These are phyloP conservation scores for Marmota monax DNA, from an alignment of 2,113 vertebrate species.

Conservation along the genomic window DNA sequence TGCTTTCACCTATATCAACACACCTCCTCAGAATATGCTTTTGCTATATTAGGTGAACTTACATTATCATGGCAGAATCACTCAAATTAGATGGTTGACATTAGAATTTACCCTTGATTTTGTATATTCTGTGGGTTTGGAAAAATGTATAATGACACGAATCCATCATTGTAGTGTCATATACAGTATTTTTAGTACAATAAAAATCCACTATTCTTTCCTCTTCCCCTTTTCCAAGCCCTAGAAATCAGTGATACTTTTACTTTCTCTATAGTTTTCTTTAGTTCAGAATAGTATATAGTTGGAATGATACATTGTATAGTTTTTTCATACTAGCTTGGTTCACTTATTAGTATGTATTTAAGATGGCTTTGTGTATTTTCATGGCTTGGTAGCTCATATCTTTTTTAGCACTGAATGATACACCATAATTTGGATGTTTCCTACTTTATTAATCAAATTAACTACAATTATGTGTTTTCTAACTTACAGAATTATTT, in stretches of 20 bases:
- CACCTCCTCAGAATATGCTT: too few species aligned
- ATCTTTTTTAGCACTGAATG: background rate
- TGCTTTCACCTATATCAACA: background rate
- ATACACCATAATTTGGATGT: background rate
- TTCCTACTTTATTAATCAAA: background rate
- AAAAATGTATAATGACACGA: accelerated
- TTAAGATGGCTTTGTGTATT: background rate
- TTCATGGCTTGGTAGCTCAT: background rate
- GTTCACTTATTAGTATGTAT: background rate
- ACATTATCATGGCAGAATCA: background rate
- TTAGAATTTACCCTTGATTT: background rate
- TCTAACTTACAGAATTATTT: background rate
- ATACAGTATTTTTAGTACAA: too few species aligned
- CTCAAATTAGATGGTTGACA: too few species aligned
- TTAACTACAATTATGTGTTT: background rate
- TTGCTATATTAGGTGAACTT: too few species aligned
- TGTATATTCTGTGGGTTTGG: background rate
- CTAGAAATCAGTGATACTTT: background rate
- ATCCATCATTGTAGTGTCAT: too few species aligned
- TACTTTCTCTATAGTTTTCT: background rate
- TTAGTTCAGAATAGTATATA: background rate
- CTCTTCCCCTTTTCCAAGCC: background rate
- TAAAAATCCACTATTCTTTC: background rate
- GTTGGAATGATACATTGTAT: background rate
- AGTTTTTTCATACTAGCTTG: background rate